Evolutionary conservation across 1,140 invertebrate species (phyloP), one percentile per base, ranked within the genome.

Genomic region (Wiebesia pumilae): DNA sequence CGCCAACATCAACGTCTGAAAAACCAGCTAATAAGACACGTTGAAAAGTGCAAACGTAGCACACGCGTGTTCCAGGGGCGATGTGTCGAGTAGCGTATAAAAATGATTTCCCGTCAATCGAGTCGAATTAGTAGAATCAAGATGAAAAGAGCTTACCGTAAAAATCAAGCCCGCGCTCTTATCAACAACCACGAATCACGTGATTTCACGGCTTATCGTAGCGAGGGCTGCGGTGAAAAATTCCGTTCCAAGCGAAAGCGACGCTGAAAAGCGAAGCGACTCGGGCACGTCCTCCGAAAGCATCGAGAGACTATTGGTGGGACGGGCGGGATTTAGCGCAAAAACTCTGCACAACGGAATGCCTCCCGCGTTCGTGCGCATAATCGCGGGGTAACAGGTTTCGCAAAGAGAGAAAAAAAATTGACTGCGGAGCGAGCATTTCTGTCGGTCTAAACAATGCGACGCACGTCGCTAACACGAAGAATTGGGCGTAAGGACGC

Each of bases 391-490:
- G 51, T 79, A 58, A 58, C 67, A 82, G 24, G 16, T 82, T 82
- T 82, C 40, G n/a, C 65, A 51, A 71, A 69, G 58, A 67, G 47
- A 83, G 51, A n/a, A 35, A n/a, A 80, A 40, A 71, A 40, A 82
- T 62, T 30, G 21, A 62, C 54, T 35, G 47, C 38, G 21, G 33
- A 9, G 47, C 54, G 19, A 35, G 54, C 19, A 80, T 71, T 73
- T 73, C 81, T 33, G 10, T 0, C 40, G n/a, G 40, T 54, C 47
- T 58, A 82, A 83, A 83, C 69, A 83, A 83, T 83, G 82, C 71
- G 47, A 19, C 40, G 33, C 24, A 73, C 69, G 69, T 40, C 38
- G n/a, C n/a, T 47, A 69, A 83, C 81, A 73, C 67, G 43, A 51
- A 73, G 73, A 83, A 83, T 69, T 73, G 43, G 47, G 38, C 51